Evolutionary conservation across 1,140 invertebrate genomes (phyloP), one percentile per base, ranked within the genome.

Genomic region (Drosophila orosa): DNA sequence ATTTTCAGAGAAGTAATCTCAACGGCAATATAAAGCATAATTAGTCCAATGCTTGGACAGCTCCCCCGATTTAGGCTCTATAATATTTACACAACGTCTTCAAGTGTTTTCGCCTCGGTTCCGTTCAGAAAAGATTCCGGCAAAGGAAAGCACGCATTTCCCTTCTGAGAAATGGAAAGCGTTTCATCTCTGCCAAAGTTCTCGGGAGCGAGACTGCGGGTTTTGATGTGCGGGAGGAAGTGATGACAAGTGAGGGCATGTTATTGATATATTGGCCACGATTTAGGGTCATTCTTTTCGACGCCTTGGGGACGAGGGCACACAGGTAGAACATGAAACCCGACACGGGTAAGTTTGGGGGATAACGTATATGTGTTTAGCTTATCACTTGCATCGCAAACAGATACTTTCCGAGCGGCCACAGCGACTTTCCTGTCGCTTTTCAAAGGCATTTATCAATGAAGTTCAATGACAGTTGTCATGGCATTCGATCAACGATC

Each of bases 391-490:
- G 44, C 44, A 89, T 87, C 83, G 78, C 74, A 66, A 79, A 40
- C 58, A 47, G 69, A 81, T 86, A 78, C 65, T 66, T 74, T 81
- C 42, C 48, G 4, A 35, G 8, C 29, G 58, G 13, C 33, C n/a
- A 24, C 25, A 57, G 45, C 35, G 62, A 13, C 25, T 52, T 63
- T 27, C 57, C 57, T 55, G 63, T 59, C 63, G 29, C 48, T 55
- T 24, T n/a, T 17, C 19, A 29, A 50, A 17, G 31, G 22, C 50
- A 83, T 87, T 87, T 83, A 89, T 87, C 83, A 87, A 89, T 87
- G 84, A 87, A 87, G 83, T 87, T 87, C 83, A 87, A 87, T 89
- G 84, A 87, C 83, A 87, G 83, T 83, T 77, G 60, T 68, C 65
- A 60, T 54, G 52, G 79, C 67, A 63, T 73, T 87, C 75, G 83